Base-by-base conservation (phyloP, 2,113 vertebrate species). In the Pogona vitticeps region DNA sequence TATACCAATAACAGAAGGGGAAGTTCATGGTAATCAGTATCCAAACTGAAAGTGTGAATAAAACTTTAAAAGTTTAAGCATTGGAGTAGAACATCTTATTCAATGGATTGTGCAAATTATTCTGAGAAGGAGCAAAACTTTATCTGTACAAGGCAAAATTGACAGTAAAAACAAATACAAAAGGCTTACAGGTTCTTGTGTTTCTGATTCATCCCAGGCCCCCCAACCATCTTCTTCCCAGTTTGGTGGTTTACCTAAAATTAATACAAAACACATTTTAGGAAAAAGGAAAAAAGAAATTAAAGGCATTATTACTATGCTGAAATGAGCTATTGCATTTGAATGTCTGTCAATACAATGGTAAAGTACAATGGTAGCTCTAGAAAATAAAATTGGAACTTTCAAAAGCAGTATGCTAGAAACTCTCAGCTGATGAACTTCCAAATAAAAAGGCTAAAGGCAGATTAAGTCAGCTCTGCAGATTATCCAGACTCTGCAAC, bases 211-310 rank as follows among this genome's bases (percentile, higher is more conserved):
- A 86, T 97, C 97, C 97, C 97, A 98, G 1, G 95, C 91, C 92
- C 97, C 97, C 97, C 97, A 98, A 79, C 93, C 95, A 89, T 96
- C 96, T 89, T 97, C 96, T 91, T 97, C 97, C 97, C 97, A 97
- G 93, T 87, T 93, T 71, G 95, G 15, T 58, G 95, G 93, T 91
- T 96, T 97, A 85, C 97, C 96, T 97, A 80, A 46, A 82, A 76
- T 89, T 33, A 75, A 92, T 23, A 0, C 85, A 40, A 56, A 78
- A 40, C 31, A 84, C 46, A 63, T 31, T 63, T 71, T 61, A 63
- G 31, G 23, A 76, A 86, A 68, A 68, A n/a, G 13, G 2, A 12
- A 31, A 68, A 68, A 26, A 31, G 20, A 23, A 31, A 70, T 92
- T 59, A 92, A 15, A 28, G 8, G 1, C 80, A 83, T 71, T 26